Base-by-base conservation (phyloP, 2,113 vertebrate species). In the Hemichromis elongatus region DNA sequence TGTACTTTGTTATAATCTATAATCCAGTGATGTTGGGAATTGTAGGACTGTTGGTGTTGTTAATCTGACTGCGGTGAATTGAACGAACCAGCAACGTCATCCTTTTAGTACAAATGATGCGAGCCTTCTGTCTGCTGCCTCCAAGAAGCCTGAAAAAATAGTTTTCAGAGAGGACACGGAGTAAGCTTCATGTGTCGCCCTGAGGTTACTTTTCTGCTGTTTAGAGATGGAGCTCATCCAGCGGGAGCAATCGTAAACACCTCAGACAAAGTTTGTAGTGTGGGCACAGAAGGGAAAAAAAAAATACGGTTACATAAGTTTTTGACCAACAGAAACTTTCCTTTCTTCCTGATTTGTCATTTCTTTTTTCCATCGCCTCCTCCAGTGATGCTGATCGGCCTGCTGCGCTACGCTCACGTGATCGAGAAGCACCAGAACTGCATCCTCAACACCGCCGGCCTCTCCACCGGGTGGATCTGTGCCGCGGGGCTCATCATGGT, bases 401-500 rank as follows among this genome's bases (percentile, higher is more conserved):
- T 97, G 88, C 94, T 98, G 85, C 96, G 97, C 6, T 98, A 98
- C 0, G 97, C 96, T 11, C 96, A 96, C 3, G 96, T 98, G 68
- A 96, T 97, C 19, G 96, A 97, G 90, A 93, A 94, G 54, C 95
- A 97, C 12, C 96, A 96, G 80, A 96, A 96, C 0, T 96, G 96
- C 13, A 81, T 97, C 18, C 94, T 98, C 66, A 97, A 97, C 93
- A 96, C 96, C 4, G 95, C 97, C 19, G 96, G 96, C 18, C 95
- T 97, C 61, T 94, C 95, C 26, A 84, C 95, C 0, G 95, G 96
- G 7, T 97, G 97, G 96, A 93, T 97, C 92, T 97, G 97, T 0
- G 97, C 97, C 0, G 96, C 96, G 0, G 97, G 97, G 2, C 97
- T 98, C 94, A 96, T 96, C 88, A 96, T 97, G 94, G 97, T 97